These are phyloP conservation scores for Squalus acanthias DNA, from an alignment of 2,797 vertebrate genomes.

Conservation along the genomic window DNA sequence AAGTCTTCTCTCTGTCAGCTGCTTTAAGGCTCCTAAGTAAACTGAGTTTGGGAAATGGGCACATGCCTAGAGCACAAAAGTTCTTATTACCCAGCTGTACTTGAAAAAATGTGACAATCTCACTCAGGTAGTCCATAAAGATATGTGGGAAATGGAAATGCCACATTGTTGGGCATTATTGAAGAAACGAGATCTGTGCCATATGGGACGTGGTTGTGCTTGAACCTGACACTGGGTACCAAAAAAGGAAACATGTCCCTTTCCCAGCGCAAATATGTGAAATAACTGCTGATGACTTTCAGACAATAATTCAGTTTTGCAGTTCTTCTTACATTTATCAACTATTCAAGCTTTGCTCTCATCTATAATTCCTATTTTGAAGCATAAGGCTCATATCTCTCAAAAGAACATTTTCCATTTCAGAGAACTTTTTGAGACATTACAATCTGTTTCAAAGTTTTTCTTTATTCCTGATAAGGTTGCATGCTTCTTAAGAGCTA, in stretches of 20 bases:
- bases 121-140: background rate
- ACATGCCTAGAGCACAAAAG: background rate
- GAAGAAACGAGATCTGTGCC: background rate
- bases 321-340: background rate
- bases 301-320: background rate
- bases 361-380: background rate
- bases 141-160: background rate
- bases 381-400: background rate
- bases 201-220: background rate
- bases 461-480: background rate
- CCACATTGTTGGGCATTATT: background rate
- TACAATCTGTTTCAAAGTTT: background rate
- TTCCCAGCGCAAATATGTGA: background rate
- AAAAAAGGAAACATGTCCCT: background rate
- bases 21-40: background rate
- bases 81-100: background rate
- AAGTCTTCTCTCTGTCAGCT: background rate
- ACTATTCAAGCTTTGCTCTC: background rate
- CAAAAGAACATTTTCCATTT: background rate
- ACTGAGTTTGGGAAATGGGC: background rate
- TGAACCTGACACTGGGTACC: background rate
- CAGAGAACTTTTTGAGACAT: background rate
- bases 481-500: background rate
- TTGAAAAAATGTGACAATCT: background rate
- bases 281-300: background rate